Conservation (phyloP, 2,113 vertebrate species). For the Vanacampus margaritifer region DNA sequence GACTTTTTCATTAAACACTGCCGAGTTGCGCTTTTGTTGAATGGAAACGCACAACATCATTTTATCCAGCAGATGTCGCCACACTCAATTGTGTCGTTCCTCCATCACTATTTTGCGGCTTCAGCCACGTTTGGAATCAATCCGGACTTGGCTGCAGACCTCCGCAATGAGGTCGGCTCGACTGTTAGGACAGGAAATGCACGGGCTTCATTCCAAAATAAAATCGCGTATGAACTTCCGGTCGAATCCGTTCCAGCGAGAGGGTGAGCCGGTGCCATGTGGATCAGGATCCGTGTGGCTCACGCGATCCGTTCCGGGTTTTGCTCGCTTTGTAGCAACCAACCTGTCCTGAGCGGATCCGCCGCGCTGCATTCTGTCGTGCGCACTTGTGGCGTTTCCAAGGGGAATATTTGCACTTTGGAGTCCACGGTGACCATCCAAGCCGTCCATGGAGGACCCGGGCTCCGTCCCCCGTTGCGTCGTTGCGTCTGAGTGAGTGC, state of each 20-base stretch:
- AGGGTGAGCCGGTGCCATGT: not conserved
- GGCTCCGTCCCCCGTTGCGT: constrained; percentile 1
- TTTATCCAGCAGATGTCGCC: too few species aligned
- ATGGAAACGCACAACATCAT: too few species aligned
- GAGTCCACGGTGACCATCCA: not conserved
- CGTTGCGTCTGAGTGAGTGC: constrained; percentile 17
- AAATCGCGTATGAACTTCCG: too few species aligned
- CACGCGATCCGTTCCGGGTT: constrained; percentile 22
- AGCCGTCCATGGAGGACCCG: constrained; percentile 38
- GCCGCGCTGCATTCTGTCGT: constrained; percentile 33
- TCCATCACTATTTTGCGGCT: too few species aligned
- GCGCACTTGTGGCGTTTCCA: constrained; percentile 24
- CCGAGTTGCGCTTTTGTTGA: too few species aligned
- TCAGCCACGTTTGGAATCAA: too few species aligned
- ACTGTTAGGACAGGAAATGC: too few species aligned
- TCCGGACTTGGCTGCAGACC: too few species aligned
- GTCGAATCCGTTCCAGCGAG: not conserved
- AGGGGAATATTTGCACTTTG: constrained; percentile 4
- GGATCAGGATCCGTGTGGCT: not conserved
- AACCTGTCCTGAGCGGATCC: constrained; percentile 59
- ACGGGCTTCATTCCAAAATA: too few species aligned
- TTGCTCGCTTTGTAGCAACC: constrained; percentile 37
- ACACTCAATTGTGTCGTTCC: too few species aligned
- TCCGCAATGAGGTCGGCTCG: too few species aligned
- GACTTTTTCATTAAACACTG: too few species aligned